Conservation (phyloP, 2,797 vertebrate genomes). For the Amniataba percoides region DNA sequence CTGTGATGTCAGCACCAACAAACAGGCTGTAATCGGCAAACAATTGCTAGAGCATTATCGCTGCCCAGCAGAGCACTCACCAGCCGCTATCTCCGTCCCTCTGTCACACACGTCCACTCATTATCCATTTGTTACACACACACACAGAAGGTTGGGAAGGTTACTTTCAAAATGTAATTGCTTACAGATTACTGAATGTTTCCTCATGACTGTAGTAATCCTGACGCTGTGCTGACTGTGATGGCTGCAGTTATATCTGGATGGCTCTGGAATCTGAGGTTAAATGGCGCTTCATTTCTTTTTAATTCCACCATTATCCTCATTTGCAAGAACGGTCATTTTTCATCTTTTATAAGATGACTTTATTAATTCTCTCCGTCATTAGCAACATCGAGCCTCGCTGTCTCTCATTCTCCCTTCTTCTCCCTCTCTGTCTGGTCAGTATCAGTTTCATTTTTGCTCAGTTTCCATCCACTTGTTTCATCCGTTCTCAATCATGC, state of each 20-base stretch:
- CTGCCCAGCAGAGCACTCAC: slow-evolving; percentile 55
- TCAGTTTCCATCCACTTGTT: slow-evolving; percentile 32
- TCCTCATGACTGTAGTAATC: slow-evolving; percentile 30
- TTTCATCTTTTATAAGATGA: slow-evolving; percentile 23
- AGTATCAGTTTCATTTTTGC: slow-evolving; percentile 19
- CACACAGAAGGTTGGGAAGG: slow-evolving; percentile 23
- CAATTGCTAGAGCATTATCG: slow-evolving; percentile 65
- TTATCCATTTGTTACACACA: slow-evolving; percentile 42
- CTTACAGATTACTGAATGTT: slow-evolving; percentile 33
- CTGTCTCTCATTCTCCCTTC: slow-evolving; percentile 24
- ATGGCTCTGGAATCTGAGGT: slow-evolving; percentile 26
- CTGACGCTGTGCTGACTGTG: slow-evolving; percentile 8
- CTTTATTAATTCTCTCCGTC: slow-evolving; percentile 15
- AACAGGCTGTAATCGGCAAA: slow-evolving; percentile 65
- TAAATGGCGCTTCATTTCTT: slow-evolving; percentile 15
- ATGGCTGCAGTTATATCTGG: slow-evolving; percentile 25
- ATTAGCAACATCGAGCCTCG: slow-evolving; percentile 11
- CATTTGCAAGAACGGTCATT: slow-evolving; percentile 24
- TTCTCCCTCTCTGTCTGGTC: slow-evolving; percentile 3
- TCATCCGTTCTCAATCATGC: slow-evolving; percentile 49
- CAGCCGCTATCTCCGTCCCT: slow-evolving; percentile 48
- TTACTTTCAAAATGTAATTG: slow-evolving; percentile 49
- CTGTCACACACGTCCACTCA: slow-evolving; percentile 39
- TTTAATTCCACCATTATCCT: slow-evolving; percentile 29
- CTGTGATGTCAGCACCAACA: slow-evolving; percentile 63